Percentiles rank a stretch among this genome's conserved stretches.
These are phyloP conservation scores for Leptobrachium ailaonicum DNA, from an alignment of 2,113 vertebrate species.

Conservation along the genomic window DNA sequence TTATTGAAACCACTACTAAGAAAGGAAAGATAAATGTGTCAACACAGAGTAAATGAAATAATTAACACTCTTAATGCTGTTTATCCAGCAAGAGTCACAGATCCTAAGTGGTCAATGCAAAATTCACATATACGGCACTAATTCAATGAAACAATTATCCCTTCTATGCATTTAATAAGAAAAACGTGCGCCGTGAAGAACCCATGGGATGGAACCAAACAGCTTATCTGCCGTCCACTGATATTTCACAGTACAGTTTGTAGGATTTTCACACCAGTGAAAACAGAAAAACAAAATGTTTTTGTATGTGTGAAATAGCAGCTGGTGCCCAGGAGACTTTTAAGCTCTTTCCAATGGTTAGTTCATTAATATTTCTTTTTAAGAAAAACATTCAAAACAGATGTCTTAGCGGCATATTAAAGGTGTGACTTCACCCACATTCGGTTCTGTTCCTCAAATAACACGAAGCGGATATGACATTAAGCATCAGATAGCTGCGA, in stretches of 20 bases:
- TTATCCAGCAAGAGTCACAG: background rate
- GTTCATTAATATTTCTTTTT: slow-evolving; percentile 35
- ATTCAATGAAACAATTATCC: background rate
- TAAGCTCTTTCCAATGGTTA: slow-evolving; percentile 41
- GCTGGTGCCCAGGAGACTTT: slow-evolving; percentile 44
- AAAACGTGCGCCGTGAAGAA: background rate
- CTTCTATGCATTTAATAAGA: background rate
- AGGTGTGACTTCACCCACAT: slow-evolving; percentile 40
- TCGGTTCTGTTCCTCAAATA: slow-evolving; percentile 48
- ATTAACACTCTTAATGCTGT: background rate
- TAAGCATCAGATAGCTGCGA: background rate
- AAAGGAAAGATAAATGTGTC: background rate
- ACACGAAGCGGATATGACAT: background rate
- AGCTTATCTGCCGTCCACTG: slow-evolving; percentile 22
- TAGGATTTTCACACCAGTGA: slow-evolving; percentile 44
- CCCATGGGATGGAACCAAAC: slow-evolving; percentile 27
- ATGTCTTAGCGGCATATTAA: slow-evolving; percentile 50
- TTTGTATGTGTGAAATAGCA: slow-evolving; percentile 46
- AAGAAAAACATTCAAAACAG: slow-evolving; percentile 53
- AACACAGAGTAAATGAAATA: background rate
- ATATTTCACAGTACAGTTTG: slow-evolving; percentile 50
- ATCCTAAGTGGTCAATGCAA: background rate
- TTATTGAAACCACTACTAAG: background rate
- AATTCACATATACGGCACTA: background rate
- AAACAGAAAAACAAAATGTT: slow-evolving; percentile 42